These are phyloP conservation scores for Agraylea sexmaculata DNA, from an alignment of 1,140 invertebrate genomes.

Conservation along the genomic window DNA sequence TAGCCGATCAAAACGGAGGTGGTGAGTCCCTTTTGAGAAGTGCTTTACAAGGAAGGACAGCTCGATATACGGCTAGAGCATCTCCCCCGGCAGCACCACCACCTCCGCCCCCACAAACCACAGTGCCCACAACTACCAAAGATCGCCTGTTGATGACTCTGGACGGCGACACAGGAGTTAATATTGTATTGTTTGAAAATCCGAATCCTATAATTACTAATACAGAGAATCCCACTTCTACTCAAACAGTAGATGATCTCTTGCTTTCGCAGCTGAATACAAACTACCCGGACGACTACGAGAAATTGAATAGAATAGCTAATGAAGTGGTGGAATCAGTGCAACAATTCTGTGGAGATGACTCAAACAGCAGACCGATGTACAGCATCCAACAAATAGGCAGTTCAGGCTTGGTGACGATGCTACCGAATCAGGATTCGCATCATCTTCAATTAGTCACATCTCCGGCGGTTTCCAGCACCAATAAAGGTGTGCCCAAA, in stretches of 20 bases:
- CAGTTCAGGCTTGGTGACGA: slow-evolving; percentile 36
- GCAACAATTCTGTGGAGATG: slow-evolving; percentile 55
- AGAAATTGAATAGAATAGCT: slow-evolving; percentile 60
- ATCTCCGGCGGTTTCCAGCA: slow-evolving; percentile 39
- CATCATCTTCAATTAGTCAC: slow-evolving; percentile 40
- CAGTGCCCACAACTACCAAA: slow-evolving; percentile 33
- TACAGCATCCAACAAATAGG: slow-evolving; percentile 40
- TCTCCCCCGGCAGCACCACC: slow-evolving; percentile 31
- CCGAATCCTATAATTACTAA: slow-evolving; percentile 31
- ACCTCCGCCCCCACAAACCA: slow-evolving; percentile 32
- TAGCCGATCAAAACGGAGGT: slow-evolving; percentile 53
- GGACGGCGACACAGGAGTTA: slow-evolving; percentile 27
- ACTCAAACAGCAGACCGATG: slow-evolving; percentile 40
- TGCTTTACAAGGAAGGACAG: slow-evolving; percentile 63
- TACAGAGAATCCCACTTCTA: slow-evolving; percentile 45
- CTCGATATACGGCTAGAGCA: slow-evolving; percentile 42
- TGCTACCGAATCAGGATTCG: slow-evolving; percentile 33
- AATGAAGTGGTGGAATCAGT: slow-evolving; percentile 60
- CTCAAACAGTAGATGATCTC: slow-evolving; percentile 58
- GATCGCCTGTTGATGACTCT: slow-evolving; percentile 30
- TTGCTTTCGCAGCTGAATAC: slow-evolving; percentile 56
- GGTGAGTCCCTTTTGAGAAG: slow-evolving; percentile 66
- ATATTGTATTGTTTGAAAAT: slow-evolving; percentile 37
- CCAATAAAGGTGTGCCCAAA: slow-evolving; percentile 38
- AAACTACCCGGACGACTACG: slow-evolving; percentile 57